Evolutionary conservation across 2,797 vertebrate genomes (phyloP), one percentile per base, ranked within the genome.

Genomic region (Gallinago stenura): DNA sequence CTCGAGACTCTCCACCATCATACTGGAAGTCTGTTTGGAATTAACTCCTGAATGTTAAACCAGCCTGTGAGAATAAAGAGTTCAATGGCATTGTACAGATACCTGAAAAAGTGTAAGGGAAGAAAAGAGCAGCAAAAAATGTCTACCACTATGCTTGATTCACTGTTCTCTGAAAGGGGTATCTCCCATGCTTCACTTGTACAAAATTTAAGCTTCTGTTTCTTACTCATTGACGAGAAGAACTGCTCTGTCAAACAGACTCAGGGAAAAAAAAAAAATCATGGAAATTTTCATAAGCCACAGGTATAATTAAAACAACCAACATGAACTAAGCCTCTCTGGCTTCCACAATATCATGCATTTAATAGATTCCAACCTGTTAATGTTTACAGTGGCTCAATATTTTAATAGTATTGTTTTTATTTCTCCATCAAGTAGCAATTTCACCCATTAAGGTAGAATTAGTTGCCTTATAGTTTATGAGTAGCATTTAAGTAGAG

Each of bases 381-480:
- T 89, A 91, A 83, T 10, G 14, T 75, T 78, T 91, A 81, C 39
- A 79, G 15, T 65, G 48, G 10, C 35, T 86, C 90, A 86, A 11
- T 91, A 89, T 79, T 94, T 96, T 88, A 91, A 70, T 43, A 60
- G 41, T 20, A 77, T 92, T 94, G 28, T 26, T 75, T 95, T 96
- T 95, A 83, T 89, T 94, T 93, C 75, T 93, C 75, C 61, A 93
- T 95, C 88, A 89, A 83, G 60, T 65, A 75, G 35, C 75, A 95
- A 75, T 96, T 92, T 85, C 45, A 80, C 64, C 87, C 90, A 91
- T 95, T 89, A 95, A 57, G 17, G 78, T 50, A 84, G 86, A 89
- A 94, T 91, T 93, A 87, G 90, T 89, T 93, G 86, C 65, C 82
- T 89, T 68, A 64, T 21, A 90, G 90, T 95, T 96, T 94, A 95